phyloP scores from a whole-genome alignment of 2,113 vertebrate species.

The Prochilodus magdalenae region DNA sequence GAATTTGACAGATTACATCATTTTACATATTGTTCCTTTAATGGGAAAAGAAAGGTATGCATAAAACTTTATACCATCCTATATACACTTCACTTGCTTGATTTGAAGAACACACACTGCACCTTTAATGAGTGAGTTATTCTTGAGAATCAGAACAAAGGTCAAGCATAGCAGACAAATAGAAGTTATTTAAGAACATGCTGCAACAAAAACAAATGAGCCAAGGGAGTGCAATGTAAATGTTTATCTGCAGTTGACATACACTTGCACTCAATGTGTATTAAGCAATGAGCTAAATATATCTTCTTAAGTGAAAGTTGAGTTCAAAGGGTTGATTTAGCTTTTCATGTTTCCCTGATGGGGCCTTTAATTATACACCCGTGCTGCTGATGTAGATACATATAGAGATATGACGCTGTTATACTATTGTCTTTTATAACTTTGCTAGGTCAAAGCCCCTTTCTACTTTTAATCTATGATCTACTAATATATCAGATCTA shows the following conservation, averaged over 20 bases:
- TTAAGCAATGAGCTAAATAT: not conserved
- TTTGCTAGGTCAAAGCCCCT: not conserved
- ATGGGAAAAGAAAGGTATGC: too few species aligned
- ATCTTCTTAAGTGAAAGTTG: not conserved
- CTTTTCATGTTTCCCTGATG: not conserved
- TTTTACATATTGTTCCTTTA: too few species aligned
- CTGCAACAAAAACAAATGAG: too few species aligned
- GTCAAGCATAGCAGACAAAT: not conserved
- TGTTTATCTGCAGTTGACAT: constrained; percentile 1
- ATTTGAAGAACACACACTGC: not conserved
- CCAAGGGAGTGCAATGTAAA: not conserved
- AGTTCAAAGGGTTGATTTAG: not conserved
- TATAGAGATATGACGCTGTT: not conserved
- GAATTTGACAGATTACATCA: too few species aligned
- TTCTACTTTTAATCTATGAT: not conserved
- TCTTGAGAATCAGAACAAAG: not conserved
- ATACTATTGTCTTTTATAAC: not conserved
- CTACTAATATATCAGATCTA: not conserved
- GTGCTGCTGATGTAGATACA: not conserved
- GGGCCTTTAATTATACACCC: not conserved
- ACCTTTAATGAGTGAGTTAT: not conserved
- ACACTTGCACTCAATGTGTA: not conserved
- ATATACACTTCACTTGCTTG: not conserved
- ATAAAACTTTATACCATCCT: too few species aligned
- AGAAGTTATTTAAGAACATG: too few species aligned